phyloP scores from a whole-genome alignment of 2,797 vertebrate species.

The Hephaestus fuliginosus region DNA sequence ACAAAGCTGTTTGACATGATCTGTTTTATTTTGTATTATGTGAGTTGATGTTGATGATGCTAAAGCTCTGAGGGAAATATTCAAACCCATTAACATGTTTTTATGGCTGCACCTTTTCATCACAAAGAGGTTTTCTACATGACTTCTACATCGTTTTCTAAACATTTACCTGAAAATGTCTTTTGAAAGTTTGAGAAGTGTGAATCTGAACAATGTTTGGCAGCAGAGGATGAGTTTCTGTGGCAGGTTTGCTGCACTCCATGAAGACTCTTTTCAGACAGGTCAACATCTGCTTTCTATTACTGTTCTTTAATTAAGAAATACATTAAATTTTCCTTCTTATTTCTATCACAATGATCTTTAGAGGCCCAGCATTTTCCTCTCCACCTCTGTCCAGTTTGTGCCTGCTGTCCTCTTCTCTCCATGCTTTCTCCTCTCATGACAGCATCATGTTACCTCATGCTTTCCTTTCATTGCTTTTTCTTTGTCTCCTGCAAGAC shows the following conservation, averaged over 20 bases:
- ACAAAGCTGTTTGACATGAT: neutral
- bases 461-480: slow-evolving; percentile 8
- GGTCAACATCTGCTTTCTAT: slow-evolving; percentile 33
- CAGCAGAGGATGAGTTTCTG: slow-evolving; percentile 3
- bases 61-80: neutral
- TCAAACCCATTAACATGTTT: neutral
- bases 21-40: neutral
- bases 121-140: no score
- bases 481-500: slow-evolving; percentile 8
- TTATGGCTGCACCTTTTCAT: no score
- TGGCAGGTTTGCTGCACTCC: neutral
- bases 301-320: slow-evolving; percentile 5
- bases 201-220: neutral
- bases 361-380: slow-evolving; percentile 14
- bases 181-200: neutral
- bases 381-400: slow-evolving; percentile 4
- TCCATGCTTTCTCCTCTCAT: neutral
- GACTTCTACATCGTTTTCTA: neutral
- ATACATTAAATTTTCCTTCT: neutral
- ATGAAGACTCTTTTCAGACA: slow-evolving; percentile 1
- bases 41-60: neutral
- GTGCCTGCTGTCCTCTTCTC: neutral
- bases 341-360: neutral
- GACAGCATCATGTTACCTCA: slow-evolving; percentile 18
- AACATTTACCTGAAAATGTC: neutral